A percentile compares a stretch with the other conserved stretches of the same genome.
Evolutionary conservation across 2,113 vertebrate genomes (phyloP).

Genomic region (Columba janthina): DNA sequence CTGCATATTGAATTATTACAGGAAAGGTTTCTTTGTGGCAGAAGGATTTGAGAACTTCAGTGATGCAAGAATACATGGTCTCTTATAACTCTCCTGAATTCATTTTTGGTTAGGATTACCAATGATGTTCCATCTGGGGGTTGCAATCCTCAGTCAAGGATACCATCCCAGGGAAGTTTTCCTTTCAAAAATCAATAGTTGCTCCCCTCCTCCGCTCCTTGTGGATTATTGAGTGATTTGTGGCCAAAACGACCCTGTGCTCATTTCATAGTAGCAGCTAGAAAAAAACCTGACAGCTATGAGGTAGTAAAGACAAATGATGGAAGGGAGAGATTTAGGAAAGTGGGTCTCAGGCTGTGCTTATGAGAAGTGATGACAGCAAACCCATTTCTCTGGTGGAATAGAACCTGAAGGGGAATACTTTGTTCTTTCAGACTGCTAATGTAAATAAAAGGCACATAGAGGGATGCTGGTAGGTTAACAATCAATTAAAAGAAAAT

Average conservation of each 20-base stretch:
- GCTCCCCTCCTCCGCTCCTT: neutral
- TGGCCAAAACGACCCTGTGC: neutral
- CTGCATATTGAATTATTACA: neutral
- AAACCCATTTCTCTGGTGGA: conserved; percentile 30
- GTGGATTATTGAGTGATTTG: neutral
- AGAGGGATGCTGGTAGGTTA: neutral
- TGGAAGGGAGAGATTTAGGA: conserved; percentile 22
- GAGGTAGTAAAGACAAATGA: conserved; percentile 50
- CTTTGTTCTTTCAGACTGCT: conserved; percentile 9
- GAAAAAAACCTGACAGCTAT: conserved; percentile 42
- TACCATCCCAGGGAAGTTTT: neutral
- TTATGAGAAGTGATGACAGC: conserved; percentile 57
- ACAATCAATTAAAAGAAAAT: conserved; percentile 46
- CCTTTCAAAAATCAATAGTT: neutral
- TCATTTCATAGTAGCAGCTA: conserved; percentile 27
- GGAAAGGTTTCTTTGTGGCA: neutral
- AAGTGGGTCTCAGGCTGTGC: conserved; percentile 10
- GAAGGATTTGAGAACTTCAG: neutral
- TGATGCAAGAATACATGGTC: neutral
- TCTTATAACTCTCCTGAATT: neutral
- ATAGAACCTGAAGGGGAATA: conserved; percentile 34
- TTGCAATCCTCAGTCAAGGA: neutral
- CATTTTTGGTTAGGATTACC: neutral
- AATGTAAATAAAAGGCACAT: conserved; percentile 42
- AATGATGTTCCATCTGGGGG: neutral